phyloP scores from a whole-genome alignment of 2,113 vertebrate genomes.

The Gallinago paraguaiae region DNA sequence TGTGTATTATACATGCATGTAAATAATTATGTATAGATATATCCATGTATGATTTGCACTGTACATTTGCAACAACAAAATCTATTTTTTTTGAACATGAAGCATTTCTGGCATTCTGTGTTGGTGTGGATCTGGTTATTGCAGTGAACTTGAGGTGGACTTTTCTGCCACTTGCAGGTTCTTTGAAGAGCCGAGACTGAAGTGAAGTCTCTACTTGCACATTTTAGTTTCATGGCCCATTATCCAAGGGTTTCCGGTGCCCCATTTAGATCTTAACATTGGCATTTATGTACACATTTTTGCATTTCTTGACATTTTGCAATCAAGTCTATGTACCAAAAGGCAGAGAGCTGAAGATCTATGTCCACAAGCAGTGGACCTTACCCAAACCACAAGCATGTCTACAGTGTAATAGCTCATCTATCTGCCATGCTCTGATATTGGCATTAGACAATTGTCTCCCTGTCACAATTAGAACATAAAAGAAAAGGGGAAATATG shows the following conservation, averaged over 20 bases:
- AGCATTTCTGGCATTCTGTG: neutral
- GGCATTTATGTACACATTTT: neutral
- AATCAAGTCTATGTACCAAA: neutral
- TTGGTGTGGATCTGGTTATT: neutral
- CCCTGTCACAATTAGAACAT: neutral
- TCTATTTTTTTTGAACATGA: accelerated
- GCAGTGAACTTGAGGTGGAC: neutral
- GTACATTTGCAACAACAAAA: neutral
- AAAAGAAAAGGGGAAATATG: neutral
- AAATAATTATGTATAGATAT: neutral
- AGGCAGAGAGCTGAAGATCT: neutral
- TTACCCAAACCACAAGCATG: neutral
- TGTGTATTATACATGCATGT: neutral
- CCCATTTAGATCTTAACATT: neutral
- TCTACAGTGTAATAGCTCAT: neutral
- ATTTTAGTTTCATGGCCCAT: neutral
- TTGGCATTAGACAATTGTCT: neutral
- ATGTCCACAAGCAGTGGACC: neutral
- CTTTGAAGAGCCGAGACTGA: neutral
- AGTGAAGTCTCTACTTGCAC: neutral
- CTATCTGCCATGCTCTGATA: neutral
- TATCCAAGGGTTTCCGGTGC: accelerated
- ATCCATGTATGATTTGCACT: neutral
- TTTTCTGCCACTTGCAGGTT: neutral
- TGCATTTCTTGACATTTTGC: neutral